Evolutionary conservation across 1,140 invertebrate species (phyloP), one percentile per base, ranked within the genome.

Genomic region (Bombyx mandarina): DNA sequence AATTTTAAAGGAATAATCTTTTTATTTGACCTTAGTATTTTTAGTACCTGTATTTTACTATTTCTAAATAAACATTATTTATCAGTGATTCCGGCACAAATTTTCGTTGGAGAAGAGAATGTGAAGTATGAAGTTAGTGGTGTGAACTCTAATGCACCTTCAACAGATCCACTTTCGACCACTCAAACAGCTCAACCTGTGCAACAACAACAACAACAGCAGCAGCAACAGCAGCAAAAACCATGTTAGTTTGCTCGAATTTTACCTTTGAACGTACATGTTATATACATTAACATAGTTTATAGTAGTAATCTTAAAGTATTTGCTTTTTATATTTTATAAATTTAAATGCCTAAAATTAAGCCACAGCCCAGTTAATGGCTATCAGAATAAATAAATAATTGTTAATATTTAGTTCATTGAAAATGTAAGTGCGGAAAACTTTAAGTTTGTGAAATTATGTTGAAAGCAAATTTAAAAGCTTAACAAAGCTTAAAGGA

Each of bases 41-140:
- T 18, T 18, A 18, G 45, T 47, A 8, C 4, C 4, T 10, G 9
- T 47, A 47, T 10, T 10, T 4, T 47, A 7, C 45, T 12, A 4
- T 9, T 12, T 46, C n/a, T 46, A 46, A 9, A 46, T 12, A 46
- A 46, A 9, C 8, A 12, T 35, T 68, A 88, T 84, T 89, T 60
- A 82, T 89, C 52, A 69, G 12, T 18, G 12, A 18, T 18, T 18
- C 12, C 88, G 44, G 88, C 90, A 49, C 90, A 91, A 75, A 91
- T 93, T 61, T 92, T 92, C 74, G 91, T 92, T 7, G 88, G 90
- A 10, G 91, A 92, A 65, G 89, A 90, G 61, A 78, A 90, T 72
- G 77, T 86, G 18, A 80, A 88, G 69, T 87, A 89, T 82, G 75
- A 91, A 86, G 82, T 91, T 71, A 77, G 89, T 72, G 82, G 89